Base-by-base conservation (phyloP, 1,140 invertebrate species). In the Drosophila bocki region DNA sequence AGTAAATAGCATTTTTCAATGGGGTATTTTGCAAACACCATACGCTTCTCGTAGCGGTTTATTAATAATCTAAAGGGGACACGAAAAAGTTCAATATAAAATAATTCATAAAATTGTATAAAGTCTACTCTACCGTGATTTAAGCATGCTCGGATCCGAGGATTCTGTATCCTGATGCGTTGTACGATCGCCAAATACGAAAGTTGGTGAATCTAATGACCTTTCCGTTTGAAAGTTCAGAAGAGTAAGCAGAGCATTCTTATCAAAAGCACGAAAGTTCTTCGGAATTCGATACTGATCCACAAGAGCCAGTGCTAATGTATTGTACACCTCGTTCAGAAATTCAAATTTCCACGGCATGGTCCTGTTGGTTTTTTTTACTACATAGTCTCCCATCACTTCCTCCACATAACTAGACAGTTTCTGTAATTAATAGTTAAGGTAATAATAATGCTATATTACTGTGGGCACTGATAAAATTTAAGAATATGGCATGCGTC, bases 271-370 rank as follows among this genome's bases (percentile, higher is more conserved):
- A 1, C 26, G 29, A 54, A 67, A 81, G 19, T 69, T 48, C 8
- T 51, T 80, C 1, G 76, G 80, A 8, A 88, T 54, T 32, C 41
- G 44, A 29, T 83, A 87, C 45, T 87, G 84, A 29, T 87, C 91
- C 3, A 74, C 47, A 9, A 86, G 63, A 11, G 91, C 81, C 50
- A 92, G 58, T 1, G 80, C 91, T 35, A 92, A 62, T 1, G 68
- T 91, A 48, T 92, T 92, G 29, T 92, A 92, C 5, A 92, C 83
- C 53, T 92, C 91, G 39, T 88, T 91, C 0, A 91, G 35, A 47
- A 92, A 92, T 48, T 92, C 91, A 53, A 88, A 86, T 64, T 92
- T 92, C 86, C 91, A 91, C 1, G 91, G 91, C 90, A 92, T 92
- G 37, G 83, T 78, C 12, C 90, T 72, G 68, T 70, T 45, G 1